Evolutionary conservation across 2,888 invertebrate species (phyloP).

Genomic region (Acleris cristana): DNA sequence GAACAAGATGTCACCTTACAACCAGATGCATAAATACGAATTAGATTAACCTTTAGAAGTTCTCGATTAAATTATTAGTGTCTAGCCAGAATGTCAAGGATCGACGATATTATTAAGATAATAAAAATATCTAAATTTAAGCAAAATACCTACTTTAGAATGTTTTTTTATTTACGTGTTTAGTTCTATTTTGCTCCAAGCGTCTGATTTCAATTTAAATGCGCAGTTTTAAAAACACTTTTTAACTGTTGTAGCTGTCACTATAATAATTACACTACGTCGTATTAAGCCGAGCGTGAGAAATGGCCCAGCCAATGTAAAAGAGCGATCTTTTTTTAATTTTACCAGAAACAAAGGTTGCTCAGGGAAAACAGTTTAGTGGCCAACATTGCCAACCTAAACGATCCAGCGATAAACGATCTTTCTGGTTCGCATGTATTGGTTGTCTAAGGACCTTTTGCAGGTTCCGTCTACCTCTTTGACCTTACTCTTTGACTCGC

Average conservation of each 20-base stretch:
- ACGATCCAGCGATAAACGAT: background rate
- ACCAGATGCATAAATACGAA: background rate
- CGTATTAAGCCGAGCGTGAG: constrained; percentile 26
- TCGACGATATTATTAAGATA: background rate
- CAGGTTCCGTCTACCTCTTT: no score
- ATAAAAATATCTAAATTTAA: background rate
- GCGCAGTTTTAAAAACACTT: constrained; percentile 26
- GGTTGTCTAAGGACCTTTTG: no score
- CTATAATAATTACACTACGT: constrained; percentile 27
- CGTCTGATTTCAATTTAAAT: constrained; percentile 27
- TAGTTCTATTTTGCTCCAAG: background rate
- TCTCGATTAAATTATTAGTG: background rate
- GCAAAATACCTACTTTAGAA: background rate
- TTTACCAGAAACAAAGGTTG: constrained; percentile 22
- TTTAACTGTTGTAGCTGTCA: constrained; percentile 31
- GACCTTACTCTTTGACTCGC: no score
- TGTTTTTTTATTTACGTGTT: constrained; percentile 5
- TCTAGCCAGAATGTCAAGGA: constrained; percentile 8
- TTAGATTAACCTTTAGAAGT: background rate
- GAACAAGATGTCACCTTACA: constrained; percentile 1
- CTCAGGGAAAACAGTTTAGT: constrained; percentile 11
- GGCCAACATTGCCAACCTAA: constrained; percentile 11
- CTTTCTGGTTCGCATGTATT: no score
- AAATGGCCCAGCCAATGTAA: constrained; percentile 9
- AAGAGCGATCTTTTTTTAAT: constrained; percentile 25